Percentiles rank a stretch among this genome's conserved stretches.
Evolutionary conservation across 2,888 invertebrate species (phyloP).

Genomic region (Drosophila sordidula): DNA sequence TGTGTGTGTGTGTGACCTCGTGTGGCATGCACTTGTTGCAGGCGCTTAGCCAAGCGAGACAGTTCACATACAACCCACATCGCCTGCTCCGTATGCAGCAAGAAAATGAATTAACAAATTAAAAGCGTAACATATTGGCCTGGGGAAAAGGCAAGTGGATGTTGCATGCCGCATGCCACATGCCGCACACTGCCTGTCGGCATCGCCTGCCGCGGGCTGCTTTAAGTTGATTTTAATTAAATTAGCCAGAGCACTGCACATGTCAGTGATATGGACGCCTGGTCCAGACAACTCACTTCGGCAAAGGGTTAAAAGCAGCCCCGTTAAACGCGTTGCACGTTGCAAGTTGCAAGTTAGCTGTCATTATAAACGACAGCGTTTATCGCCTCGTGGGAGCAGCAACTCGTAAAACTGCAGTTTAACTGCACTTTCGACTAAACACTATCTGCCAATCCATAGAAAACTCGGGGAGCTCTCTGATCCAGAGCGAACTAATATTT

Average conservation of each 20-base stretch:
- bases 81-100: conserved; percentile 28
- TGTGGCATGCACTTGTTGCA: conserved; percentile 62
- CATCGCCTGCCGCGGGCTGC: conserved; percentile 42
- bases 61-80: conserved; percentile 10
- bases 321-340: conserved; percentile 1
- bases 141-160: conserved; percentile 39
- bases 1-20: conserved; percentile 1
- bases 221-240: conserved; percentile 77
- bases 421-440: neutral
- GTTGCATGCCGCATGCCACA: conserved; percentile 36
- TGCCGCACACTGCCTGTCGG: conserved; percentile 18
- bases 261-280: conserved; percentile 53
- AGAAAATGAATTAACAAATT: conserved; percentile 78
- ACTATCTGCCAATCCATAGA: neutral
- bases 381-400: conserved; percentile 2
- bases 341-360: conserved; percentile 6
- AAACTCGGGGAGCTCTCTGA: neutral
- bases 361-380: conserved; percentile 20
- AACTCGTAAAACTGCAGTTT: conserved; percentile 7
- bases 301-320: conserved; percentile 5
- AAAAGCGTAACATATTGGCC: conserved; percentile 75
- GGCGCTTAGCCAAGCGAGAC: conserved; percentile 34
- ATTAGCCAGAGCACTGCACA: conserved; percentile 62
- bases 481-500: neutral
- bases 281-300: conserved; percentile 12